These are phyloP conservation scores for Myotis davidii DNA, from an alignment of 2,113 vertebrate genomes.

Conservation along the genomic window DNA sequence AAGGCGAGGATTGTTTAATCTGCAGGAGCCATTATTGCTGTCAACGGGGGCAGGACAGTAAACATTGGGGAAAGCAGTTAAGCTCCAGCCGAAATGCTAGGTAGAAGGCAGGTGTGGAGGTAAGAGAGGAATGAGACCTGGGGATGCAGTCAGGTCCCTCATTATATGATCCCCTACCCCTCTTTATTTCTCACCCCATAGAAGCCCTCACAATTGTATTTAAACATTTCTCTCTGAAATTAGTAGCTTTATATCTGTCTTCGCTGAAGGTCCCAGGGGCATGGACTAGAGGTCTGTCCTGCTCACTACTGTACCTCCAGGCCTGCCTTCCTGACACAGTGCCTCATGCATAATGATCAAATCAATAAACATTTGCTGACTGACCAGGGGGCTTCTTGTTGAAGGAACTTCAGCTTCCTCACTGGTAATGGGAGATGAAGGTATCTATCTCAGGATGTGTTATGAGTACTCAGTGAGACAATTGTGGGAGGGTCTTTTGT, in stretches of 20 bases:
- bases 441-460: background rate
- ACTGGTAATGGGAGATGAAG: background rate
- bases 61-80: slow-evolving; percentile 29
- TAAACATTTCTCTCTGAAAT: background rate
- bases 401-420: background rate
- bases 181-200: background rate
- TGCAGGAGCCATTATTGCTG: slow-evolving; percentile 24
- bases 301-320: too few relatives aligned
- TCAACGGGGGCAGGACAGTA: background rate
- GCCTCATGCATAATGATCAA: background rate
- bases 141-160: background rate
- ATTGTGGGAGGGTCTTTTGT: background rate
- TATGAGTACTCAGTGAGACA: background rate
- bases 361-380: background rate
- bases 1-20: slow-evolving; percentile 50
- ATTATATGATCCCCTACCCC: background rate
- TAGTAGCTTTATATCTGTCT: background rate
- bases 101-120: background rate
- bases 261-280: background rate
- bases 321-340: too few relatives aligned
- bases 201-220: background rate
- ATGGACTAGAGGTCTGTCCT: background rate
- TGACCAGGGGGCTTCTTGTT: background rate
- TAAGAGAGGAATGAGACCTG: background rate
- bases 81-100: background rate